Evolutionary conservation across 2,888 invertebrate genomes (phyloP), one percentile per base, ranked within the genome.

Genomic region (Melieria picta): DNA sequence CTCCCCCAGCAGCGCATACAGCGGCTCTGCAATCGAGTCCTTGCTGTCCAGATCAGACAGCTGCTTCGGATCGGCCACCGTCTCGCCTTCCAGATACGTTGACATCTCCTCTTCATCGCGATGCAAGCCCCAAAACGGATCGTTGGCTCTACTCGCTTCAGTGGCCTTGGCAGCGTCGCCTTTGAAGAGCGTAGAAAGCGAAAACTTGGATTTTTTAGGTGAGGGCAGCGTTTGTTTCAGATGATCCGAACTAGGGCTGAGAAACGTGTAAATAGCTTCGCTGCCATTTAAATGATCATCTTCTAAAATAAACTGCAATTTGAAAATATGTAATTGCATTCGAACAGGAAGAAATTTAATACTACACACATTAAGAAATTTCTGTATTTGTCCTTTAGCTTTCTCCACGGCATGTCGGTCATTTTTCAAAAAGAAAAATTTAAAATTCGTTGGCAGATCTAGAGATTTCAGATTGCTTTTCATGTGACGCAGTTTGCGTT

Each of bases 161-260:
- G 79, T 79, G n/a, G 77, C 78, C 79, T 87, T 87, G 4, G 82
- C 79, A 9, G 84, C 81, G 75, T 89, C 94, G 91, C 93, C 93
- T 89, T 94, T 95, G 82, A 96, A 94, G 73, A 96, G 88, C 0
- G 94, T 95, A 5, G 94, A 92, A 75, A 96, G 90, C 3, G 94
- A 96, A 87, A 96, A 96, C 82, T 94, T 92, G 9, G 93, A 92
- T 86, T 95, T 96, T 87, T 95, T 95, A 74, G 93, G 94, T 79
- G 93, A 91, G 58, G 93, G 92, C 58, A 91, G 89, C 70, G 90
- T 89, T 79, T 93, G 93, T 85, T 95, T 95, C 76, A 96, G 89
- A 86, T 94, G 94, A 83, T 96, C 95, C 0, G 96, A 95, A 85
- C 94, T 95, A 4, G 96, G 96, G 84, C 95, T 95, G n/a, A 97